Evolutionary conservation across 2,888 invertebrate genomes (phyloP).

Genomic region (Formica aserva): DNA sequence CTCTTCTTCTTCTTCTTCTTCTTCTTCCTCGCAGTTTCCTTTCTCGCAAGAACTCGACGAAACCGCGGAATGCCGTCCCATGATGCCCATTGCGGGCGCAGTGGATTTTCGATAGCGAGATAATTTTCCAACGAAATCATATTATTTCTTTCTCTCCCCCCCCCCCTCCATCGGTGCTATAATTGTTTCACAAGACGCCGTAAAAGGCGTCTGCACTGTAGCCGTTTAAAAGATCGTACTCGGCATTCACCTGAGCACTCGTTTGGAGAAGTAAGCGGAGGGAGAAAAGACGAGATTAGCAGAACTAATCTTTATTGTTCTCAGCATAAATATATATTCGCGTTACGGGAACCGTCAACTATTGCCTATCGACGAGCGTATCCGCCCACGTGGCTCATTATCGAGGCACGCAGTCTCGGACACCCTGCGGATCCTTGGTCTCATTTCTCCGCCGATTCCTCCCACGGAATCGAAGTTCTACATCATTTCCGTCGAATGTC

Average conservation of each 20-base stretch:
- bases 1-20: constrained; percentile 35
- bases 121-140: not conserved
- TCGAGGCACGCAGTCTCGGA: constrained; percentile 1
- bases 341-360: not conserved
- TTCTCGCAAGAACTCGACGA: constrained; percentile 76
- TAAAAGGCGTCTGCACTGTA: not conserved
- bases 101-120: constrained; percentile 11
- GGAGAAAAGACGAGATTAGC: not conserved
- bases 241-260: not conserved
- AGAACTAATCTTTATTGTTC: not conserved
- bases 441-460: constrained; percentile 20
- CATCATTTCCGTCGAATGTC: constrained; percentile 66
- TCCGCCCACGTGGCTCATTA: constrained; percentile 17
- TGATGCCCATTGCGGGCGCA: constrained; percentile 53
- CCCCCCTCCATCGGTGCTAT: not conserved
- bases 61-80: constrained; percentile 78
- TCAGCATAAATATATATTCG: not conserved
- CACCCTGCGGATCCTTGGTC: constrained; percentile 11
- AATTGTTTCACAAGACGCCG: not conserved
- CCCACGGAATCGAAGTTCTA: constrained; percentile 10
- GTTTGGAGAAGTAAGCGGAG: not conserved
- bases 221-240: not conserved
- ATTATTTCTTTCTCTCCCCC: not conserved
- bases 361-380: not conserved
- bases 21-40: constrained; percentile 56